Base-by-base conservation (phyloP, 2,888 invertebrate species). In the Bimastos eiseni region DNA sequence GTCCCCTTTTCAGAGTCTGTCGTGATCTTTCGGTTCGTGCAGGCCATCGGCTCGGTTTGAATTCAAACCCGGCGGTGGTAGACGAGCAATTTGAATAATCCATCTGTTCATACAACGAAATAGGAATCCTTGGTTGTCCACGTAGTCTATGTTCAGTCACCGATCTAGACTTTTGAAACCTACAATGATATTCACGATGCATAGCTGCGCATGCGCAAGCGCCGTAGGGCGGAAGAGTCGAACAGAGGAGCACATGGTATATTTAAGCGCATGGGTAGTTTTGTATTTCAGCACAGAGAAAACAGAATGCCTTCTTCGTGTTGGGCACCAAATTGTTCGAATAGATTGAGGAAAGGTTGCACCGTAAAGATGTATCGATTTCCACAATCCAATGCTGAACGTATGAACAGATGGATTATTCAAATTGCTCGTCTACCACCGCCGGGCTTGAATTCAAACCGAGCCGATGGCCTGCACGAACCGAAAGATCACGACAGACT, bases 311-410 rank as follows among this genome's bases (percentile, higher is more conserved):
- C 86, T 19, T 86, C 86, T 34, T 86, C 86, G 24, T 86, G 86
- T 37, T 86, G 86, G 86, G 86, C 37, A 37, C 34, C 86, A 37
- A 36, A 34, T 33, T 86, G 86, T 24, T 86, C 86, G 36, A 86
- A 86, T 17, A 86, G 86, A 86, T 36, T 86, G 86, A 37, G 86
- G 6, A 86, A 86, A 86, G 86, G 86, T 21, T 36, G 36, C 21
- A 34, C 17, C 21, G 86, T 86, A 37, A 86, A 86, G 86, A 86
- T 86, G 86, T 86, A 24, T 37, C 34, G 86, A 36, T 86, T 86
- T 86, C 86, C 86, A 86, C 86, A 86, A 34, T 86, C 86, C 6
- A 86, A 86, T 86, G 36, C 86, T 30, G 86, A 86, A 24, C 86
- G 86, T 34, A 21, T 86, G 86, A 37, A 86, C 36, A 86, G 37